phyloP scores from a whole-genome alignment of 1,140 invertebrate species.

The Sycobia sp. region DNA sequence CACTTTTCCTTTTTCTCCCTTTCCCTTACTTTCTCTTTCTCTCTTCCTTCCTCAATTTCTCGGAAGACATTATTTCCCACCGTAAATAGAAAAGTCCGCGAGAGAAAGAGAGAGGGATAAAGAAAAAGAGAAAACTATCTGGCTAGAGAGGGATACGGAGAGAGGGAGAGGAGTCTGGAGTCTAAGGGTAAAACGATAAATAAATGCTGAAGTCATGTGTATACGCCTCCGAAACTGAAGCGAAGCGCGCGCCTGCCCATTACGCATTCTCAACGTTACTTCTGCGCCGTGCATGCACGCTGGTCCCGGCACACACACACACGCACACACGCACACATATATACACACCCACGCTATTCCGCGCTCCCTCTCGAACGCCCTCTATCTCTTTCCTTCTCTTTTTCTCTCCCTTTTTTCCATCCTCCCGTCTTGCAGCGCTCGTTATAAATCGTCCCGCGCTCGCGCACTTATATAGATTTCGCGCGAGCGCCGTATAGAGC shows the following conservation, averaged over 20 bases:
- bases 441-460: conserved; percentile 20
- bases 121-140: no score
- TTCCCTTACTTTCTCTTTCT: no score
- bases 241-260: conserved; percentile 22
- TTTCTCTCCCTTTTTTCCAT: neutral
- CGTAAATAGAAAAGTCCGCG: conserved; percentile 22
- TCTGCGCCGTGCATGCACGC: neutral
- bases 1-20: no score
- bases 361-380: no score
- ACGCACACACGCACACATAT: no score
- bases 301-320: neutral
- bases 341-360: no score
- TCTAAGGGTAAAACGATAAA: conserved; percentile 19
- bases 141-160: no score
- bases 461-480: conserved; percentile 31
- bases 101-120: no score
- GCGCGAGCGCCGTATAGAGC: no score
- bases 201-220: no score
- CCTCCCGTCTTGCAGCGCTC: neutral
- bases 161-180: neutral
- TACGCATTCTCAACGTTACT: conserved; percentile 36
- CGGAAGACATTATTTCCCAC: conserved; percentile 26
- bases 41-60: conserved; percentile 6
- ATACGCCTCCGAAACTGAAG: conserved; percentile 19
- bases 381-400: no score